These are phyloP conservation scores for Drosophila paramelanica DNA, from an alignment of 2,888 invertebrate species.

Conservation along the genomic window DNA sequence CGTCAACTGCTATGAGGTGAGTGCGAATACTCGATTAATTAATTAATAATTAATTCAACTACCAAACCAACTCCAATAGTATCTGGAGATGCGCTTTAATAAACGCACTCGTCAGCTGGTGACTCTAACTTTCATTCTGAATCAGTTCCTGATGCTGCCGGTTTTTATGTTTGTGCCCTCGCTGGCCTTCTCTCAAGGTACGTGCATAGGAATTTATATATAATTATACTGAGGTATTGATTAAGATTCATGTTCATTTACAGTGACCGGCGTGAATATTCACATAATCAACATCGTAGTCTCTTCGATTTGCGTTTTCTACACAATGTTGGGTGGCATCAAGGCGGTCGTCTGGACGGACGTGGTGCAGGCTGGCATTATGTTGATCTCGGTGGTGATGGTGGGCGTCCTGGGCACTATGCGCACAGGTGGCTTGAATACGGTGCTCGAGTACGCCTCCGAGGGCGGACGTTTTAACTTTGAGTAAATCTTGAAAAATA, in stretches of 20 bases:
- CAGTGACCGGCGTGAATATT: slow-evolving; percentile 87
- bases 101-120: slow-evolving; percentile 81
- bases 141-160: slow-evolving; percentile 81
- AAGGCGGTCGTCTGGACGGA: slow-evolving; percentile 87
- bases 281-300: slow-evolving; percentile 86
- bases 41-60: too few relatives aligned
- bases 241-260: slow-evolving; percentile 46
- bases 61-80: slow-evolving; percentile 59
- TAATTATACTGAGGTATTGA: background rate
- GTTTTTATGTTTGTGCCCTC: slow-evolving; percentile 83
- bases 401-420: slow-evolving; percentile 84
- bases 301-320: slow-evolving; percentile 87
- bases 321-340: slow-evolving; percentile 86
- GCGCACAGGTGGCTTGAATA: slow-evolving; percentile 84
- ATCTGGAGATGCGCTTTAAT: slow-evolving; percentile 83
- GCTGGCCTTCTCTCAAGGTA: slow-evolving; percentile 84
- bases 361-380: slow-evolving; percentile 85
- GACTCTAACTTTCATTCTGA: slow-evolving; percentile 81
- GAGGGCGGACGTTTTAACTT: slow-evolving; percentile 84
- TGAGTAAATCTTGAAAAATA: slow-evolving; percentile 73
- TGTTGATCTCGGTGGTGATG: slow-evolving; percentile 84
- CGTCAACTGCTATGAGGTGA: slow-evolving; percentile 86
- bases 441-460: slow-evolving; percentile 82
- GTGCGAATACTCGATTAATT: slow-evolving; percentile 1
- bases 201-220: background rate